These are phyloP conservation scores for Tetragonisca angustula DNA, from an alignment of 2,888 invertebrate genomes.

Conservation along the genomic window DNA sequence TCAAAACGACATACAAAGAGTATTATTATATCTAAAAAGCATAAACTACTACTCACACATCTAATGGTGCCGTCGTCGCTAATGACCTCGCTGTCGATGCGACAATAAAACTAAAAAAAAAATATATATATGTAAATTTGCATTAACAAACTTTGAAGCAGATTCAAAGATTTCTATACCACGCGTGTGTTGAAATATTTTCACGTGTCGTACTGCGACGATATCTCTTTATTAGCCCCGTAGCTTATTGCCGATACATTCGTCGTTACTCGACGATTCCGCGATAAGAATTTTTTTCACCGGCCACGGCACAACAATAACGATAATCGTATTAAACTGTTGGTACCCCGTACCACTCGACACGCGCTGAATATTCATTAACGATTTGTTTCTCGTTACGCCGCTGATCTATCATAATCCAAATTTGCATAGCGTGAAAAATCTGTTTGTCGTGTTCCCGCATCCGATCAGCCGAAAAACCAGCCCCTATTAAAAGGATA, in stretches of 20 bases:
- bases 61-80: too few species aligned
- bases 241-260: background rate
- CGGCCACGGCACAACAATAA: background rate
- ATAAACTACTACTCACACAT: too few species aligned
- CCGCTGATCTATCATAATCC: conserved; percentile 37
- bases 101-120: too few species aligned
- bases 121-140: too few species aligned
- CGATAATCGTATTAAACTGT: conserved; percentile 32
- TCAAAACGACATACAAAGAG: too few species aligned
- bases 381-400: conserved; percentile 37
- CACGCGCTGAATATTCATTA: conserved; percentile 30
- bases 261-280: background rate
- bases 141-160: background rate
- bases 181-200: background rate
- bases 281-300: background rate
- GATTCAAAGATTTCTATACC: background rate
- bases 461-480: conserved; percentile 34
- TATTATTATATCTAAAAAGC: too few species aligned
- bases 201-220: background rate
- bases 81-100: too few species aligned
- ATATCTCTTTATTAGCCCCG: background rate
- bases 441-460: conserved; percentile 26
- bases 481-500: conserved; percentile 47
- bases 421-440: conserved; percentile 37
- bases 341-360: background rate